phyloP scores from a whole-genome alignment of 2,888 invertebrate genomes.

The Drosophila seclusa region DNA sequence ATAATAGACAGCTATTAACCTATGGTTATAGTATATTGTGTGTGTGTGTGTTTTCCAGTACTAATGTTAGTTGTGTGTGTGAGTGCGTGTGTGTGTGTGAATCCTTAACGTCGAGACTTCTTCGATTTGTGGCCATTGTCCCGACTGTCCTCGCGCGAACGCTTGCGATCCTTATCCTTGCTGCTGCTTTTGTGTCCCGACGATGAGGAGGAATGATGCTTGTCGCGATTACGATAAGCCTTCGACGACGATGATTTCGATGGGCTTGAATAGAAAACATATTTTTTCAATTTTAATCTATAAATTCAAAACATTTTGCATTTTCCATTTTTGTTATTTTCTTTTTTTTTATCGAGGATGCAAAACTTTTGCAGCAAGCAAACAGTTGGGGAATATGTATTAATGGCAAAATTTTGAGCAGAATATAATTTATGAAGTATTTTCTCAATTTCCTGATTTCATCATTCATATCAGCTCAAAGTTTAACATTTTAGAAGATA shows the following conservation, averaged over 20 bases:
- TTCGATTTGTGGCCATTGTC: conserved; percentile 89
- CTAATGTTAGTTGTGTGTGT: conserved; percentile 25
- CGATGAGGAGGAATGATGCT: conserved; percentile 83
- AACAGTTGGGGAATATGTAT: conserved; percentile 1
- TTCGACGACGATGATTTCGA: conserved; percentile 83
- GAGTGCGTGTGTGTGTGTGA: conserved; percentile 6
- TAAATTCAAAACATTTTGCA: not conserved
- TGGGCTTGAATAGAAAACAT: conserved; percentile 62
- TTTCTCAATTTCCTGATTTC: conserved; percentile 5
- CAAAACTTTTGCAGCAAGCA: conserved; percentile 26
- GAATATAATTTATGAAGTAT: conserved; percentile 55
- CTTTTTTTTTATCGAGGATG: conserved; percentile 5
- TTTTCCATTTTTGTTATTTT: not conserved
- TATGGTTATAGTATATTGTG: conserved; percentile 36
- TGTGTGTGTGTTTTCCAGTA: conserved; percentile 22
- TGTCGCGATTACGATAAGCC: conserved; percentile 83
- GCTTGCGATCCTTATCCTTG: conserved; percentile 87
- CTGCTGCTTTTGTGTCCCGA: conserved; percentile 83
- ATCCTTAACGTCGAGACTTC: conserved; percentile 86
- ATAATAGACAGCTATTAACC: conserved; percentile 32
- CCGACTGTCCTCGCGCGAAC: conserved; percentile 91
- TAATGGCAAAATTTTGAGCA: conserved; percentile 22
- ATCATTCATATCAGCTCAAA: not conserved
- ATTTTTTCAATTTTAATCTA: not conserved
- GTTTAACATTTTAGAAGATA: not conserved